A percentile compares a stretch with the other conserved stretches of the same genome.
phyloP scores from a whole-genome alignment of 2,888 invertebrate species.

The Scotopteryx bipunctaria region DNA sequence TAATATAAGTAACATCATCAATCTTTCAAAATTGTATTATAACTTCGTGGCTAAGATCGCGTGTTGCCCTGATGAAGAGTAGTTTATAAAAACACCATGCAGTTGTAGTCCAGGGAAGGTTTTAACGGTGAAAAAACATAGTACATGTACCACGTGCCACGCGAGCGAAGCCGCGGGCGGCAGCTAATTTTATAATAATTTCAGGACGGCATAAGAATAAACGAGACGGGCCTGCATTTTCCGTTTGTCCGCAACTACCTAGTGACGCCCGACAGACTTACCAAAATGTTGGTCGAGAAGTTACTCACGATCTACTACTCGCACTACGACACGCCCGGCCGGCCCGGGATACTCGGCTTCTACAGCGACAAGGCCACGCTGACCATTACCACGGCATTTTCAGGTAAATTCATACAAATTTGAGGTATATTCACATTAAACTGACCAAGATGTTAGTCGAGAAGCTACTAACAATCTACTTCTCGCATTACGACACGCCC shows the following conservation, averaged over 20 bases:
- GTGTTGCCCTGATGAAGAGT: too few species aligned
- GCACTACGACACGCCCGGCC: slow-evolving; percentile 51
- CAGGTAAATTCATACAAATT: slow-evolving; percentile 3
- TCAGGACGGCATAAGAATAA: slow-evolving; percentile 70
- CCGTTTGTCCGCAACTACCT: slow-evolving; percentile 64
- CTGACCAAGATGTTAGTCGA: slow-evolving; percentile 62
- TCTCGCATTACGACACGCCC: slow-evolving; percentile 57
- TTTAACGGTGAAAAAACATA: too few species aligned
- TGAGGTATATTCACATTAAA: too few species aligned
- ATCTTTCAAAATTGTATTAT: too few species aligned
- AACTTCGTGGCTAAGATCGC: too few species aligned
- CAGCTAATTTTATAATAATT: too few species aligned
- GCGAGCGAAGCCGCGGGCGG: too few species aligned
- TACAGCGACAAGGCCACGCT: slow-evolving; percentile 50
- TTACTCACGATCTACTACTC: slow-evolving; percentile 66
- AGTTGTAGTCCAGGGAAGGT: too few species aligned
- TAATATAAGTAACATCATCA: too few species aligned
- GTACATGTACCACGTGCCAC: too few species aligned
- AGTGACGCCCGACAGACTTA: slow-evolving; percentile 46
- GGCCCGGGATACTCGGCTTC: slow-evolving; percentile 49
- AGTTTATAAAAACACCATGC: too few species aligned
- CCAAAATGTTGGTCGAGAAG: slow-evolving; percentile 64
- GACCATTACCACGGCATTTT: slow-evolving; percentile 16
- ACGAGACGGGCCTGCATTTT: slow-evolving; percentile 54
- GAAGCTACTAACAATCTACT: slow-evolving; percentile 66